These are phyloP conservation scores for Chrysodeixis includens DNA, from an alignment of 2,888 invertebrate genomes.

Conservation along the genomic window DNA sequence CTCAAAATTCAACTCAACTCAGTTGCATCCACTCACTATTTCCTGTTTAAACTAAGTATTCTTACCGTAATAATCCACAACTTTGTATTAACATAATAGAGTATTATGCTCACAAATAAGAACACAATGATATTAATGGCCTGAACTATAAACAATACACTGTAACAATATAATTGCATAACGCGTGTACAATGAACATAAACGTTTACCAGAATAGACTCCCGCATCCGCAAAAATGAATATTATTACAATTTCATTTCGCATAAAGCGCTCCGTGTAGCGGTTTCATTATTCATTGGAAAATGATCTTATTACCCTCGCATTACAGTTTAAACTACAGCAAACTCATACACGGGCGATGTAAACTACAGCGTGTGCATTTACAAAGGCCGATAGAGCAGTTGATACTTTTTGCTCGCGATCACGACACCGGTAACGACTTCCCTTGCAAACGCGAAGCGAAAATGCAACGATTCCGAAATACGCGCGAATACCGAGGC, in stretches of 20 bases:
- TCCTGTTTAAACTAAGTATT: neutral
- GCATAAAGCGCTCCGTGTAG: constrained; percentile 32
- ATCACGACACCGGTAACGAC: constrained; percentile 78
- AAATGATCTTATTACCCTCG: constrained; percentile 42
- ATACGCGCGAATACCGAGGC: constrained; percentile 69
- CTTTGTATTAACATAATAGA: constrained; percentile 14
- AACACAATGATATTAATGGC: constrained; percentile 25
- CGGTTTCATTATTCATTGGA: constrained; percentile 30
- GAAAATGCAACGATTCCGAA: constrained; percentile 75
- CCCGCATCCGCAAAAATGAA: constrained; percentile 58
- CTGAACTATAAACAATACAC: constrained; percentile 40
- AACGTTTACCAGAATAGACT: constrained; percentile 43
- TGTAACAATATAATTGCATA: constrained; percentile 46
- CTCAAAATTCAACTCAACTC: neutral
- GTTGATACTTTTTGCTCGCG: constrained; percentile 72
- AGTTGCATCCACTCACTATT: neutral
- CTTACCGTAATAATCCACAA: neutral
- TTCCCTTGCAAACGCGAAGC: constrained; percentile 75
- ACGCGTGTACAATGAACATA: constrained; percentile 28
- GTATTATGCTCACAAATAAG: neutral
- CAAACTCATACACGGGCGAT: constrained; percentile 14
- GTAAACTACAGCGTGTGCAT: constrained; percentile 63
- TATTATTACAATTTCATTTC: constrained; percentile 58
- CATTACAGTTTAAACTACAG: constrained; percentile 45
- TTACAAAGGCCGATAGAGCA: constrained; percentile 69